These are phyloP conservation scores for Drosophila conformis DNA, from an alignment of 2,888 invertebrate species.

Conservation along the genomic window DNA sequence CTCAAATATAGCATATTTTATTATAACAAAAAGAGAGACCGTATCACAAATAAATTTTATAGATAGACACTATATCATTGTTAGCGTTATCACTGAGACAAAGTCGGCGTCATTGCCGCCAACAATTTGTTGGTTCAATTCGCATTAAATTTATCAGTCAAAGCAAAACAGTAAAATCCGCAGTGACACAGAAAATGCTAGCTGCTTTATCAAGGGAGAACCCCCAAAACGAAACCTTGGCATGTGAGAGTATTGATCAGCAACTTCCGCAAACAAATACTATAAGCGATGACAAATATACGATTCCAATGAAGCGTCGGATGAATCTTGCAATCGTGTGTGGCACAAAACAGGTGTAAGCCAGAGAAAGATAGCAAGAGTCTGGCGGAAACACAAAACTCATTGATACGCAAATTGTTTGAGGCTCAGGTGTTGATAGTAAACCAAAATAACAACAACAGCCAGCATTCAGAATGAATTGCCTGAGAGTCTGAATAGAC, in stretches of 20 bases:
- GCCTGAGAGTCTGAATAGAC: conserved; percentile 2
- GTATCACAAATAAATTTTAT: background rate
- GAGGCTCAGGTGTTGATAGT: conserved; percentile 14
- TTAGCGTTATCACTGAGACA: conserved; percentile 8
- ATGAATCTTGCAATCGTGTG: conserved; percentile 60
- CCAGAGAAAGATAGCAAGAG: background rate
- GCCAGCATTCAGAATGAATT: conserved; percentile 29
- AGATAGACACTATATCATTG: conserved; percentile 5
- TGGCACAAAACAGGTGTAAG: conserved; percentile 41
- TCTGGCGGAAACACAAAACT: background rate
- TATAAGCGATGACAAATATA: conserved; percentile 61
- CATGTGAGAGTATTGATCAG: conserved; percentile 6
- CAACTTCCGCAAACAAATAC: conserved; percentile 43
- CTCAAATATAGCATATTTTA: conserved; percentile 3
- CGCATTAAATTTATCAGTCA: conserved; percentile 31
- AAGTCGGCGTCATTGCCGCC: conserved; percentile 11
- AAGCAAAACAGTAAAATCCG: background rate
- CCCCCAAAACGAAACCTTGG: conserved; percentile 32
- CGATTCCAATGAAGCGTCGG: conserved; percentile 55
- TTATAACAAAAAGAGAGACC: background rate
- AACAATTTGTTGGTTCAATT: background rate
- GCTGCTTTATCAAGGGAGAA: conserved; percentile 40
- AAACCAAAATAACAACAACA: conserved; percentile 8
- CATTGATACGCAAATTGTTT: conserved; percentile 60
- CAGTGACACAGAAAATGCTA: conserved; percentile 33